phyloP scores from a whole-genome alignment of 1,140 invertebrate species.

The Drosophila pectinifera region DNA sequence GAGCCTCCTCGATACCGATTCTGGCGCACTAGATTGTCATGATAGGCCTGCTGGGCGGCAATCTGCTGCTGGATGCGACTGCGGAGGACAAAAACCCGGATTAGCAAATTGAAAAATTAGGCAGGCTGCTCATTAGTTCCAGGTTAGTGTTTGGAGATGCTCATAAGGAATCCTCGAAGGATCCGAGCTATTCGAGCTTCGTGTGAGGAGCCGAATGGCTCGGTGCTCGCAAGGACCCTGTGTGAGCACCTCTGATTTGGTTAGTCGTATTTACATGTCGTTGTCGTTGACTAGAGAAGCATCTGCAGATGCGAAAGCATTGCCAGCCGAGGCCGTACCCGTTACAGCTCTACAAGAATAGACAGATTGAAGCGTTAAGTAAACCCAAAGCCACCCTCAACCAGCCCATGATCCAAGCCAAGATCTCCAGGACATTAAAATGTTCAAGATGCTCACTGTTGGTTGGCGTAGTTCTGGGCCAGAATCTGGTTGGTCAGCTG shows the following conservation, averaged over 20 bases:
- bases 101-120: neutral
- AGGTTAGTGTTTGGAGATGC: slow-evolving; percentile 24
- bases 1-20: slow-evolving; percentile 48
- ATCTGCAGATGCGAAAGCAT: slow-evolving; percentile 77
- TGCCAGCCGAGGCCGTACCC: slow-evolving; percentile 70
- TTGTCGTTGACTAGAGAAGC: slow-evolving; percentile 63
- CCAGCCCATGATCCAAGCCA: slow-evolving; percentile 9
- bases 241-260: neutral
- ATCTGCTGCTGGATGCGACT: slow-evolving; percentile 81
- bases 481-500: slow-evolving; percentile 81
- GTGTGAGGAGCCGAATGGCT: neutral
- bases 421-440: neutral
- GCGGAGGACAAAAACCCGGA: neutral
- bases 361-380: slow-evolving; percentile 54
- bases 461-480: slow-evolving; percentile 74
- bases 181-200: neutral
- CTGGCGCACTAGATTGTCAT: slow-evolving; percentile 61
- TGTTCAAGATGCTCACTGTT: slow-evolving; percentile 72
- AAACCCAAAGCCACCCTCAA: slow-evolving; percentile 29
- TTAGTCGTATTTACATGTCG: slow-evolving; percentile 65
- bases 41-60: slow-evolving; percentile 74
- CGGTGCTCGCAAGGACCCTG: neutral
- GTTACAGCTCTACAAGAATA: slow-evolving; percentile 76
- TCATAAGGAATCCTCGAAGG: no score
- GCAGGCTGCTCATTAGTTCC: neutral